Percentiles rank a stretch among this genome's conserved stretches.
Conservation (phyloP, 2,888 invertebrate genomes). For the Formica aserva region DNA sequence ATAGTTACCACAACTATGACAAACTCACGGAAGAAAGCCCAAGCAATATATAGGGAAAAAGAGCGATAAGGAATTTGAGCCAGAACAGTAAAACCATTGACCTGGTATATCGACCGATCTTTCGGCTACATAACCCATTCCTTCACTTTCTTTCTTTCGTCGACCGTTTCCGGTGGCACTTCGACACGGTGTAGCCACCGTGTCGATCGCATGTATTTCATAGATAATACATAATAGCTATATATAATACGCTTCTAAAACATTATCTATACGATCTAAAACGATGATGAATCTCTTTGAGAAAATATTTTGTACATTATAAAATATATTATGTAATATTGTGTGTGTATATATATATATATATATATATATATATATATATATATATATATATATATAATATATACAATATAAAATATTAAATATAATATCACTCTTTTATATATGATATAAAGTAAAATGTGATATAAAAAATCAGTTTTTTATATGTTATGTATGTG, state of each 20-base stretch:
- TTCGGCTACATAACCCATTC: constrained; percentile 66
- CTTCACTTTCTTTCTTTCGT: background rate
- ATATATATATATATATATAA: no score
- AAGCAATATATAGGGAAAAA: constrained; percentile 73
- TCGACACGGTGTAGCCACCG: background rate
- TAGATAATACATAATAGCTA: background rate
- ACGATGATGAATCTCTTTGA: background rate
- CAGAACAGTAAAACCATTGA: constrained; percentile 80
- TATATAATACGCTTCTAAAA: background rate
- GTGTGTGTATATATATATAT: no score
- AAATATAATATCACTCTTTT: background rate
- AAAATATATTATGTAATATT: no score
- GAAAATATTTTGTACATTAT: background rate
- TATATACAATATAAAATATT: background rate
- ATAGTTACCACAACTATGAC: constrained; percentile 69
- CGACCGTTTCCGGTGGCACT: background rate
- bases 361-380: no score
- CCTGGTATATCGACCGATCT: constrained; percentile 81
- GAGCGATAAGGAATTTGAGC: constrained; percentile 79
- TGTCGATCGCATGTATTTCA: background rate
- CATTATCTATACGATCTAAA: background rate
- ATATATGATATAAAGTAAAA: background rate
- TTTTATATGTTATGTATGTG: background rate
- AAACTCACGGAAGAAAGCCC: constrained; percentile 71
- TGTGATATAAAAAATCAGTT: background rate